A percentile compares a stretch with the other conserved stretches of the same genome.
phyloP scores from a whole-genome alignment of 2,113 vertebrate species.

The Heterotilapia buettikoferi region DNA sequence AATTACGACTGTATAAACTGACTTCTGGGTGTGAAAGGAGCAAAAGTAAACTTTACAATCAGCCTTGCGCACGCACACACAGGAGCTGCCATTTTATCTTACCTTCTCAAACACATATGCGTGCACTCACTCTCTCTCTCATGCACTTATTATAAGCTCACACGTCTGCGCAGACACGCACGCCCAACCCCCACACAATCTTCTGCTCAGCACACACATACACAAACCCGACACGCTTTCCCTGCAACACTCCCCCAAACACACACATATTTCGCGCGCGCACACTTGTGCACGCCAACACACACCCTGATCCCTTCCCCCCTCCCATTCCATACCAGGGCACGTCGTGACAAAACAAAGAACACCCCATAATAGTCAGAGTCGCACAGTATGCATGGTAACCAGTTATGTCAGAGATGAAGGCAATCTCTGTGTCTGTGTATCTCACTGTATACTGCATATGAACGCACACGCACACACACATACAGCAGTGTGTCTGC shows the following conservation, averaged over 20 bases:
- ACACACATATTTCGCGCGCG: conserved; percentile 9
- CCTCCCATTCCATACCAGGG: conserved; percentile 65
- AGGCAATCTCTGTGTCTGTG: conserved; percentile 5
- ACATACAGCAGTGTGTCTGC: neutral
- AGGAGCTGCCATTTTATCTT: conserved; percentile 45
- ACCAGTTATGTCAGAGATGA: conserved; percentile 69
- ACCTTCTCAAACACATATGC: conserved; percentile 45
- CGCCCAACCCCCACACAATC: conserved; percentile 44
- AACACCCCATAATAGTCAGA: conserved; percentile 73
- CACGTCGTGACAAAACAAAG: conserved; percentile 76
- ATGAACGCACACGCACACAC: neutral
- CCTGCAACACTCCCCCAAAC: neutral
- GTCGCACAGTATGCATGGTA: conserved; percentile 69
- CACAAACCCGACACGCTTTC: neutral
- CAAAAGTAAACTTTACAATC: neutral
- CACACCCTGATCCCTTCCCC: conserved; percentile 50
- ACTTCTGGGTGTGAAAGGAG: neutral
- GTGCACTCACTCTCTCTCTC: conserved; percentile 21
- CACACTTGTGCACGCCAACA: neutral
- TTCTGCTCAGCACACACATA: conserved; percentile 3
- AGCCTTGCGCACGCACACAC: neutral
- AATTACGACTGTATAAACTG: neutral
- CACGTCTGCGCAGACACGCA: conserved; percentile 31
- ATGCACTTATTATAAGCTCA: conserved; percentile 41
- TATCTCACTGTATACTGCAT: conserved; percentile 12